Base-by-base conservation (phyloP, 1,140 invertebrate genomes). In the Pogonus chalceus region DNA sequence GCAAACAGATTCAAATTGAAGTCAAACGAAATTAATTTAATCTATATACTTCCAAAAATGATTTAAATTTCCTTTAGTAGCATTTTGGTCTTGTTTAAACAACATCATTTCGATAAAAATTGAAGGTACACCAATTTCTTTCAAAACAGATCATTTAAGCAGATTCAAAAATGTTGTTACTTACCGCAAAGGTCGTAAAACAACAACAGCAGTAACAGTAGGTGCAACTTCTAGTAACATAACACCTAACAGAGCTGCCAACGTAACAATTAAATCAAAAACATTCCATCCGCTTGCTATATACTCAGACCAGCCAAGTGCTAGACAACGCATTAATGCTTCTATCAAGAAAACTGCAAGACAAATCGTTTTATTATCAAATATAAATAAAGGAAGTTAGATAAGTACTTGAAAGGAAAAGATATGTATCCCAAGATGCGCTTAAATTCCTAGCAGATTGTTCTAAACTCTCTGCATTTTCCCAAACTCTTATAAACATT, bases 261-360 rank as follows among this genome's bases (percentile, higher is more conserved):
- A 58, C 1, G 87, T 87, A 2, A 88, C 85, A 23, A 79, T 72
- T 35, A 92, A 76, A 67, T 93, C 90, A 71, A 88, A 92, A 16
- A 87, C 74, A 70, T 94, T 92, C 91, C 91, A 94, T 10, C 88
- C 88, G 43, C 84, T 87, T 54, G 79, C 79, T 31, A 92, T 79
- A 64, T 92, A 92, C 56, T 78, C 76, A 10, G 64, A 62, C 46
- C 84, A 72, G 20, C 90, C 90, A 37, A 86, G 72, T 4, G 82
- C 88, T 57, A 88, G 72, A 37, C 90, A 79, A 64, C 89, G 87
- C 0, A 88, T 64, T 1, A 79, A 65, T n/a, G 83, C 83, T 74
- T 92, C 89, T 1, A 82, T 37, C 4, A 81, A 73, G 68, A 89
- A 91, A 57, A 88, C 88, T 90, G 71, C 35, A 77, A 76, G 63